A percentile compares a stretch with the other conserved stretches of the same genome.
These are phyloP conservation scores for Leucopsar rothschildi DNA, from an alignment of 2,113 vertebrate species.

Conservation along the genomic window DNA sequence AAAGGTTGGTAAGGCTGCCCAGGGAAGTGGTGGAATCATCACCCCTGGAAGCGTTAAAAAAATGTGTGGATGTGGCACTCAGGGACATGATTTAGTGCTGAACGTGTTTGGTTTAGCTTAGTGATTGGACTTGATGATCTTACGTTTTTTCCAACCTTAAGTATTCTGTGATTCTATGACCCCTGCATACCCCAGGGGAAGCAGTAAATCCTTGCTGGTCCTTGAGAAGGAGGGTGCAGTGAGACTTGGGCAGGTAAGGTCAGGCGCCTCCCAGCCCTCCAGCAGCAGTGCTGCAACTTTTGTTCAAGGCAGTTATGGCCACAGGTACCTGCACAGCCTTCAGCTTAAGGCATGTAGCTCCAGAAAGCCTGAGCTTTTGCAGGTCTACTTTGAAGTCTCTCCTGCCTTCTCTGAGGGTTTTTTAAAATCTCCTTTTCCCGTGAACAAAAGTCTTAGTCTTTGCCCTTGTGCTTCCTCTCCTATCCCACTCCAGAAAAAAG, in stretches of 20 bases:
- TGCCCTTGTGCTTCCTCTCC: background rate
- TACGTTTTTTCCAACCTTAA: background rate
- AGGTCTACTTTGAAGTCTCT: background rate
- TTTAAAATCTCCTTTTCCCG: background rate
- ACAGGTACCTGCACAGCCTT: background rate
- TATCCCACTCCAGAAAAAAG: background rate
- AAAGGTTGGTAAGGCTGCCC: background rate
- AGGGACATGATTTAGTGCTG: background rate
- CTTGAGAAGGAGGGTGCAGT: background rate
- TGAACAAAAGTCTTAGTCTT: background rate
- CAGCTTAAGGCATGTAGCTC: background rate
- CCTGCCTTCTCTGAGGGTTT: background rate
- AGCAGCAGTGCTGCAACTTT: background rate
- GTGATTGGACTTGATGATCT: background rate
- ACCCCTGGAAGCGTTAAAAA: background rate
- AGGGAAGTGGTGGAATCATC: background rate
- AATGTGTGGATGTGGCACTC: background rate
- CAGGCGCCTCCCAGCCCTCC: background rate
- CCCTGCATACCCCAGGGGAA: background rate
- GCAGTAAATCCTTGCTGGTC: background rate
- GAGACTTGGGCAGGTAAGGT: background rate
- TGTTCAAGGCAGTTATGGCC: fast-evolving
- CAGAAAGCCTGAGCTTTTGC: background rate
- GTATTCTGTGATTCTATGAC: background rate
- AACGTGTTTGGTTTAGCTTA: background rate